phyloP scores from a whole-genome alignment of 1,140 invertebrate genomes.

The Homalodisca vitripennis region DNA sequence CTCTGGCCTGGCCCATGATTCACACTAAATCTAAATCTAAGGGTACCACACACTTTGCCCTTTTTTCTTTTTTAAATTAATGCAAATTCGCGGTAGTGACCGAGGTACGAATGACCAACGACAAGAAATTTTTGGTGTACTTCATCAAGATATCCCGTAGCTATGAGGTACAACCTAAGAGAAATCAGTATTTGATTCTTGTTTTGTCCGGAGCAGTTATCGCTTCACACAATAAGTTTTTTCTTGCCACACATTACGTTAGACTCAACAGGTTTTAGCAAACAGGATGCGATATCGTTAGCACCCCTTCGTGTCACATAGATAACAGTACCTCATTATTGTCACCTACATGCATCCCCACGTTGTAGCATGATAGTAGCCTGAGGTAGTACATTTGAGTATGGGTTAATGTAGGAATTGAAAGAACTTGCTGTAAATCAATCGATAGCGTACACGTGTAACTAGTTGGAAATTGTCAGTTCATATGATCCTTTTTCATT shows the following conservation, averaged over 20 bases:
- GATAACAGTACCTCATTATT: too few relatives aligned
- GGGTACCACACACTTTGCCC: constrained; percentile 30
- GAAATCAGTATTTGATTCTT: too few relatives aligned
- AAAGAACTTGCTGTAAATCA: too few relatives aligned
- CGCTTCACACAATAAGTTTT: too few relatives aligned
- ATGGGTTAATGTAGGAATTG: constrained; percentile 22
- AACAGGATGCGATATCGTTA: constrained; percentile 24
- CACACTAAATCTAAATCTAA: constrained; percentile 28
- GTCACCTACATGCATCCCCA: constrained; percentile 33
- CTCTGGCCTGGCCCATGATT: too few relatives aligned
- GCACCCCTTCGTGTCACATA: constrained; percentile 29
- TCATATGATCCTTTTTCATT: too few relatives aligned
- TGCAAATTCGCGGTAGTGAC: constrained; percentile 28
- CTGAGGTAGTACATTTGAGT: constrained; percentile 31
- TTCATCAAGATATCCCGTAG: constrained; percentile 16
- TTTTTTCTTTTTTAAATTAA: constrained; percentile 32
- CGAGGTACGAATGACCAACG: constrained; percentile 11
- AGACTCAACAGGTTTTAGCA: constrained; percentile 6
- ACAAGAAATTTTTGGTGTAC: constrained; percentile 21
- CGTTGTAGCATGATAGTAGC: constrained; percentile 36
- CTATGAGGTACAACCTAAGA: too few relatives aligned
- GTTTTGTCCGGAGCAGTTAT: too few relatives aligned
- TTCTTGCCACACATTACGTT: too few relatives aligned
- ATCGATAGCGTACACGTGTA: too few relatives aligned
- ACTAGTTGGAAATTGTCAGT: too few relatives aligned